Conservation (phyloP, 1,140 invertebrate species). For the Homalodisca vitripennis region DNA sequence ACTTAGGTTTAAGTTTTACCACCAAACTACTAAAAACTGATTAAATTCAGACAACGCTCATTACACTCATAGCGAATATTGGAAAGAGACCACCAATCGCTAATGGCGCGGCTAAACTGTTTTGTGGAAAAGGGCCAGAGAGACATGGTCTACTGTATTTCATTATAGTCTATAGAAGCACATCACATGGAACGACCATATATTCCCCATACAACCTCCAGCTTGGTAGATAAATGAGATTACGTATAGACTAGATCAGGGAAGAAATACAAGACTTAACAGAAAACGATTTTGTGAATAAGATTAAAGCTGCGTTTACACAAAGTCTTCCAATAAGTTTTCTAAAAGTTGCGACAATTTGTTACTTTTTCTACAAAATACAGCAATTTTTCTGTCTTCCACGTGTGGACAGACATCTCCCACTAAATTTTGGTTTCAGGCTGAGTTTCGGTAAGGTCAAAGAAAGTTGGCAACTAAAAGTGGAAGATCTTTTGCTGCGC, state of each 20-base stretch:
- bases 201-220: neutral
- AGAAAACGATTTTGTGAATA: neutral
- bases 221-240: neutral
- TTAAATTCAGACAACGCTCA: conserved; percentile 41
- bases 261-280: conserved; percentile 6
- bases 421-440: no score
- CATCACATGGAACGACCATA: conserved; percentile 1
- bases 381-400: no score
- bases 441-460: no score
- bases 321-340: no score
- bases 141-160: conserved; percentile 41
- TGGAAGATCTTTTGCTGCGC: no score
- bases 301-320: no score
- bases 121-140: conserved; percentile 39
- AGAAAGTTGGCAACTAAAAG: no score
- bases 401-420: no score
- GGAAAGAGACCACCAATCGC: conserved; percentile 43
- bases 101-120: conserved; percentile 45
- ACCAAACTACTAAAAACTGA: conserved; percentile 41
- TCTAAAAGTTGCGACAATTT: no score
- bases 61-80: conserved; percentile 45
- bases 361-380: no score
- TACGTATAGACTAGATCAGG: neutral
- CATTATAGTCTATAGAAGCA: conserved; percentile 20
- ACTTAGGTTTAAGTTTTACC: conserved; percentile 47